Evolutionary conservation across 2,888 invertebrate genomes (phyloP).

Genomic region (Cosmopolites sordidus): DNA sequence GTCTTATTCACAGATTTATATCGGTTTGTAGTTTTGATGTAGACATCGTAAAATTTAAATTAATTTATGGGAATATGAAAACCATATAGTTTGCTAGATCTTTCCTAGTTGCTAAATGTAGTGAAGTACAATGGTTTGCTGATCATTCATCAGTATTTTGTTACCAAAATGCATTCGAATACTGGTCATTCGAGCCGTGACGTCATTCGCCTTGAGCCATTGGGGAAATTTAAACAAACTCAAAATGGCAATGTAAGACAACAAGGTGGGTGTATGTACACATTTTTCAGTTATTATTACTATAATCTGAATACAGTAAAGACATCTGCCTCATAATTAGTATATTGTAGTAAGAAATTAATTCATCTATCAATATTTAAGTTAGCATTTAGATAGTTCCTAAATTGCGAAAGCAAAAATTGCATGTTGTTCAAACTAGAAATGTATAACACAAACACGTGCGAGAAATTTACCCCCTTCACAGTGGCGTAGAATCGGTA

Average conservation of each 20-base stretch:
- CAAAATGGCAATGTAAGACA: conserved; percentile 57
- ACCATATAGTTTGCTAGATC: conserved; percentile 18
- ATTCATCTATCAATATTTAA: not conserved
- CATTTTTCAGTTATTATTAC: too few relatives aligned
- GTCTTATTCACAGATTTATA: conserved; percentile 17
- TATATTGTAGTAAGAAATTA: not conserved
- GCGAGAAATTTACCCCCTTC: conserved; percentile 5
- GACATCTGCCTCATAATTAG: not conserved
- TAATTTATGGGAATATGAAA: conserved; percentile 9
- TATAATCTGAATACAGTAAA: not conserved
- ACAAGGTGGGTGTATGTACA: conserved; percentile 48
- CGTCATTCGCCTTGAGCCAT: conserved; percentile 61
- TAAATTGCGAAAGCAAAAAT: not conserved
- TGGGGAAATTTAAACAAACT: conserved; percentile 60
- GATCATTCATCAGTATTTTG: conserved; percentile 18
- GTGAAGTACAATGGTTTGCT: conserved; percentile 20
- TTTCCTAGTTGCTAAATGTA: conserved; percentile 22
- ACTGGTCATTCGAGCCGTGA: conserved; percentile 46
- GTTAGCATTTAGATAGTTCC: not conserved
- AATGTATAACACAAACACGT: conserved; percentile 9
- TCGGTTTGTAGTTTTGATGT: conserved; percentile 20
- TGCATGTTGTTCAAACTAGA: conserved; percentile 12
- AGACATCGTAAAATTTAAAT: conserved; percentile 15
- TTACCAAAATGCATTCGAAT: conserved; percentile 39
- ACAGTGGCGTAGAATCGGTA: conserved; percentile 13